Evolutionary conservation across 2,888 invertebrate species (phyloP).

Genomic region (Nebria brevicollis): DNA sequence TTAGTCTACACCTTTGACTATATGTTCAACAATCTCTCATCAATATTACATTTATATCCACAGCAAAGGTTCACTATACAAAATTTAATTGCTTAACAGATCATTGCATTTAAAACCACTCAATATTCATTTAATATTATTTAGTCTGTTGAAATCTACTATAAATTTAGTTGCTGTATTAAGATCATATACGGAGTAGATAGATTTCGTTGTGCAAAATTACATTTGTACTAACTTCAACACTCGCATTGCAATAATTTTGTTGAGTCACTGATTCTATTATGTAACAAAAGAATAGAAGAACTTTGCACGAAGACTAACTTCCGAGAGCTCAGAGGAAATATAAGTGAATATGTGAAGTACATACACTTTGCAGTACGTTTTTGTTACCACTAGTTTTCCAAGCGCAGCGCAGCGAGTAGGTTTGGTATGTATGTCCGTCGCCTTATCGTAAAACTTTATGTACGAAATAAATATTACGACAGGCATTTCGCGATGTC

Average conservation of each 20-base stretch:
- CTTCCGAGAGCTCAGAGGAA: neutral
- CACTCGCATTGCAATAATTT: neutral
- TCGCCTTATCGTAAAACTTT: conserved; percentile 46
- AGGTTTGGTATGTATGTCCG: conserved; percentile 21
- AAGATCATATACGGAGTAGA: too few species aligned
- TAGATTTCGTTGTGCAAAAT: neutral
- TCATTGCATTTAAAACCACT: too few species aligned
- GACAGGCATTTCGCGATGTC: conserved; percentile 38
- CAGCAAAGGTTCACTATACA: neutral
- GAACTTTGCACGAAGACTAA: neutral
- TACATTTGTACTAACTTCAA: neutral
- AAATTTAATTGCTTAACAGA: neutral
- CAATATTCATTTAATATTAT: too few species aligned
- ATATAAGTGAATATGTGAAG: neutral
- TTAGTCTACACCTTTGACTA: neutral
- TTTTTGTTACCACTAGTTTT: conserved; percentile 3
- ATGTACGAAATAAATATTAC: conserved; percentile 46
- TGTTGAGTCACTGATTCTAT: neutral
- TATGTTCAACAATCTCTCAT: neutral
- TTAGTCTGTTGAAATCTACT: too few species aligned
- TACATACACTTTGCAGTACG: neutral
- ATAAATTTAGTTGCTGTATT: too few species aligned
- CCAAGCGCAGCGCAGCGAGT: conserved; percentile 19
- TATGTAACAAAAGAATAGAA: neutral
- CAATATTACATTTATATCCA: neutral